Evolutionary conservation across 1,140 invertebrate genomes (phyloP).

Genomic region (Triops cancriformis): DNA sequence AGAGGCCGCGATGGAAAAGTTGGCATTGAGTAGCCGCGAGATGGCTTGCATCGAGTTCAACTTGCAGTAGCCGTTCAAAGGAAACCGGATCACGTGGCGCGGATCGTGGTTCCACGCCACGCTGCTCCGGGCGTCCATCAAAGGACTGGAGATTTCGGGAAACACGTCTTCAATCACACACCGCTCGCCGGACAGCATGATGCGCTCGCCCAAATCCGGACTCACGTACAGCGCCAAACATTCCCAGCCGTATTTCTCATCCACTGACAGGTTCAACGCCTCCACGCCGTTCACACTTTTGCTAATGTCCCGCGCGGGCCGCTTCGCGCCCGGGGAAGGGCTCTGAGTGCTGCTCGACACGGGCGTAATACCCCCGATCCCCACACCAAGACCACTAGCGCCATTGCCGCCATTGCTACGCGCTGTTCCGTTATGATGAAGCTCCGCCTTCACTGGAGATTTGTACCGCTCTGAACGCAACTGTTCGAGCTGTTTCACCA

Average conservation of each 20-base stretch:
- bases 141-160: conserved; percentile 74
- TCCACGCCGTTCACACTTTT: conserved; percentile 23
- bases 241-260: conserved; percentile 51
- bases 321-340: conserved; percentile 26
- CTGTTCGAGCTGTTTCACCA: conserved; percentile 30
- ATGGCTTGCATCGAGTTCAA: conserved; percentile 84
- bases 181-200: conserved; percentile 73
- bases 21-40: conserved; percentile 72
- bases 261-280: neutral
- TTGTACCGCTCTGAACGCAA: conserved; percentile 26
- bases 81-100: conserved; percentile 77
- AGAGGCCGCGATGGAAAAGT: conserved; percentile 70
- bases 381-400: conserved; percentile 19
- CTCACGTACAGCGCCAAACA: conserved; percentile 79
- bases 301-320: conserved; percentile 27
- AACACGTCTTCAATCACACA: conserved; percentile 71
- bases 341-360: conserved; percentile 18
- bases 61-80: conserved; percentile 85
- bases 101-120: conserved; percentile 76
- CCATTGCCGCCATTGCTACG: conserved; percentile 15
- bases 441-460: conserved; percentile 28
- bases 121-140: conserved; percentile 68
- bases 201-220: conserved; percentile 77
- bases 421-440: conserved; percentile 25
- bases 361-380: conserved; percentile 6